phyloP scores from a whole-genome alignment of 2,888 invertebrate species.

The Rhamnusium bicolor region DNA sequence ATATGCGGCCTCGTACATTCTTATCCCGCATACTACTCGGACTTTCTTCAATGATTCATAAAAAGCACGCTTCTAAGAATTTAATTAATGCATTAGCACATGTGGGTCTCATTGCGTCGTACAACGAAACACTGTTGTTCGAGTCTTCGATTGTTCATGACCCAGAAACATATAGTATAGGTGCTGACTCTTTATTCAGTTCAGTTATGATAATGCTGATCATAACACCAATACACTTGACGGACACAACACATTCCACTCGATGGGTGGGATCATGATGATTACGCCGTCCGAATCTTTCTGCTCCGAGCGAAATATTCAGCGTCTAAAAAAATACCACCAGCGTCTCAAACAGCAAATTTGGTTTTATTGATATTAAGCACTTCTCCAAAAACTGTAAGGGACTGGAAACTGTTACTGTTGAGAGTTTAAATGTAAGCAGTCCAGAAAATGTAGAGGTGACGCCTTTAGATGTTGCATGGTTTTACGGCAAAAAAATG shows the following conservation, averaged over 20 bases:
- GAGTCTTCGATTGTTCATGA: slow-evolving; percentile 27
- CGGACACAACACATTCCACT: slow-evolving; percentile 16
- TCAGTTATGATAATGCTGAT: slow-evolving; percentile 15
- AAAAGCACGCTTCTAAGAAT: slow-evolving; percentile 41
- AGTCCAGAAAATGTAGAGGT: no score
- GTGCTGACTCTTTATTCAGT: not conserved
- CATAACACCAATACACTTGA: slow-evolving; percentile 12
- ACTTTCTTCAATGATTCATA: slow-evolving; percentile 33
- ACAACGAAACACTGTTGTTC: slow-evolving; percentile 40
- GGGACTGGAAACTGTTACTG: not conserved
- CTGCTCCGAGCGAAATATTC: no score
- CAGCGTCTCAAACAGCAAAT: not conserved
- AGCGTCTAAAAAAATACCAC: no score
- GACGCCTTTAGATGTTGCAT: no score
- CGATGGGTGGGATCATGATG: slow-evolving; percentile 1
- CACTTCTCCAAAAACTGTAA: not conserved
- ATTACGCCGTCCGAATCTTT: not conserved
- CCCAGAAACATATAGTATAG: not conserved
- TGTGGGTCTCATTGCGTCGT: slow-evolving; percentile 36
- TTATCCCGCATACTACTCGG: slow-evolving; percentile 31
- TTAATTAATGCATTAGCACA: slow-evolving; percentile 39
- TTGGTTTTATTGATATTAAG: not conserved
- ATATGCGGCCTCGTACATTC: not conserved
- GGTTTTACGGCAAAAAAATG: no score
- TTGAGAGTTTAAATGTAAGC: no score